Evolutionary conservation across 1,140 invertebrate genomes (phyloP).

Genomic region (Lepidurus arcticus): DNA sequence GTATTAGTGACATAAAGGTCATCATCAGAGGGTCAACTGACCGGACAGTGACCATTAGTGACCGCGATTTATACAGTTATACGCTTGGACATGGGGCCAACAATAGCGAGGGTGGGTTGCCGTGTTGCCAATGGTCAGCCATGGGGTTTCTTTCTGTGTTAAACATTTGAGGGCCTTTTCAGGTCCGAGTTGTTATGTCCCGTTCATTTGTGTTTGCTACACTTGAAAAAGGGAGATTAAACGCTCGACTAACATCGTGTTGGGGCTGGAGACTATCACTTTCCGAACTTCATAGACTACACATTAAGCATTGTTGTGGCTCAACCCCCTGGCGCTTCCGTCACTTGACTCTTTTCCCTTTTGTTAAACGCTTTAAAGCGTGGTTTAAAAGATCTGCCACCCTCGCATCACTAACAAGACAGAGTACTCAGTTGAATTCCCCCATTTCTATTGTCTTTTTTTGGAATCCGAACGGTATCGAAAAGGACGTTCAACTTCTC

Average conservation of each 20-base stretch:
- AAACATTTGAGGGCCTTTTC: neutral
- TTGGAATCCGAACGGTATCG: neutral
- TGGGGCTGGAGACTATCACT: neutral
- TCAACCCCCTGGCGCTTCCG: neutral
- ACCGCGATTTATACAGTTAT: neutral
- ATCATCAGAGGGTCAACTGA: slow-evolving; percentile 9
- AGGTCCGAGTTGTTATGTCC: neutral
- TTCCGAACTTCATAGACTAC: neutral
- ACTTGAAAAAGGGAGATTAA: slow-evolving; percentile 12
- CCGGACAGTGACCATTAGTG: neutral
- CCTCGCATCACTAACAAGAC: neutral
- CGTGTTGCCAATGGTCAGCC: slow-evolving; percentile 1
- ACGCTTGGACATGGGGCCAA: neutral
- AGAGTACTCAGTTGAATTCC: neutral
- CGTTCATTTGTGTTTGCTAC: neutral
- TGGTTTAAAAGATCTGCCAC: neutral
- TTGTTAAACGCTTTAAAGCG: neutral
- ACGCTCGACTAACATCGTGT: neutral
- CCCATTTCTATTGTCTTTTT: too few relatives aligned
- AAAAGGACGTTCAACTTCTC: neutral
- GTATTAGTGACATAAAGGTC: neutral
- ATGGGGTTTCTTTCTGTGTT: neutral
- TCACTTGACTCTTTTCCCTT: neutral
- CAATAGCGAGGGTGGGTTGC: slow-evolving; percentile 8
- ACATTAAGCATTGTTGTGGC: slow-evolving; percentile 9